phyloP scores from a whole-genome alignment of 2,888 invertebrate species.

The Tenthredo distinguenda region DNA sequence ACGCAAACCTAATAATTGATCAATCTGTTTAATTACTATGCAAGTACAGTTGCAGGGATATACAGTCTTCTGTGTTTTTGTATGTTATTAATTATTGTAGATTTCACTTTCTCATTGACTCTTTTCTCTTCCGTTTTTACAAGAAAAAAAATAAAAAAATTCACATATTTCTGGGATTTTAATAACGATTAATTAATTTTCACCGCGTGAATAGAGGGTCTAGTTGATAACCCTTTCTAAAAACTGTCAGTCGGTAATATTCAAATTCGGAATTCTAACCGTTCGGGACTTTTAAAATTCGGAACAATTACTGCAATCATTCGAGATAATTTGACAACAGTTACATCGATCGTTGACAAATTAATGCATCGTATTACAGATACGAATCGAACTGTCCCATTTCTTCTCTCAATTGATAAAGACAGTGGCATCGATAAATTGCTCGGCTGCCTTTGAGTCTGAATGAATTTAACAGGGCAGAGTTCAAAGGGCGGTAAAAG shows the following conservation, averaged over 20 bases:
- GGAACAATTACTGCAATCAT: neutral
- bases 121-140: no score
- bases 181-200: no score
- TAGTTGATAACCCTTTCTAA: no score
- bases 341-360: neutral
- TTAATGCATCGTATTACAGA: neutral
- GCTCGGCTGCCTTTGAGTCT: constrained; percentile 37
- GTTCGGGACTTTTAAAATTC: no score
- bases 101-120: neutral
- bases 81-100: neutral
- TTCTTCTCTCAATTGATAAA: constrained; percentile 26
- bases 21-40: neutral
- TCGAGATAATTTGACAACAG: neutral
- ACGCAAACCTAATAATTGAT: neutral
- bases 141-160: no score
- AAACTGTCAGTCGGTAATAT: no score
- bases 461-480: constrained; percentile 30
- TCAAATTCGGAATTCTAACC: no score
- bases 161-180: no score
- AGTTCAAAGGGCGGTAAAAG: constrained; percentile 19
- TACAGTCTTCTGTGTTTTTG: neutral
- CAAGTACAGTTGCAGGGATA: neutral
- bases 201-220: no score
- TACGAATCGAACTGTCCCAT: constrained; percentile 7
- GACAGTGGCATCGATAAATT: neutral